phyloP scores from a whole-genome alignment of 2,888 invertebrate genomes.

The Agrotis clavis region DNA sequence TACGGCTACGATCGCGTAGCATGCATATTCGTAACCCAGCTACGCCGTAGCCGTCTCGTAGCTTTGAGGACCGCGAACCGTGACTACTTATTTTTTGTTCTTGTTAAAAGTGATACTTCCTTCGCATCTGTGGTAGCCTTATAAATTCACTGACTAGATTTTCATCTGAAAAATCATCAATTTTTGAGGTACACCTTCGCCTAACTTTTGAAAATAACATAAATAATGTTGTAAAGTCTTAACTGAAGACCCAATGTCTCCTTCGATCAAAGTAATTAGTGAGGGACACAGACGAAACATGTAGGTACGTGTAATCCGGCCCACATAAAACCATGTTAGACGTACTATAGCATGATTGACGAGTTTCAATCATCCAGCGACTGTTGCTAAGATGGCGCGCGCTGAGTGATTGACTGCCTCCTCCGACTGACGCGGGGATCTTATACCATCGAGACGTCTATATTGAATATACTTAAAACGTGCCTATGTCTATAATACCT shows the following conservation, averaged over 20 bases:
- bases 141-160: no score
- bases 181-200: no score
- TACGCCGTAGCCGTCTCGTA: conserved; percentile 29
- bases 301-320: not conserved
- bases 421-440: conserved; percentile 16
- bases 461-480: not conserved
- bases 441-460: not conserved
- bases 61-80: not conserved
- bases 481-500: no score
- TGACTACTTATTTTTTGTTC: not conserved
- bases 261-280: not conserved
- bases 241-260: not conserved
- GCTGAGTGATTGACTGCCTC: conserved; percentile 26
- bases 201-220: no score
- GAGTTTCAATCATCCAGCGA: conserved; percentile 35
- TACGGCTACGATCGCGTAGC: conserved; percentile 16
- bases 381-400: conserved; percentile 22
- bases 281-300: not conserved
- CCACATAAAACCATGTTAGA: not conserved
- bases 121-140: no score
- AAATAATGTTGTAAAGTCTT: no score
- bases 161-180: no score
- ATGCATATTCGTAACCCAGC: conserved; percentile 1
- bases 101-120: no score
- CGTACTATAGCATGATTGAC: conserved; percentile 33